Evolutionary conservation across 1,140 invertebrate genomes (phyloP).

Genomic region (Semibalanus balanoides): DNA sequence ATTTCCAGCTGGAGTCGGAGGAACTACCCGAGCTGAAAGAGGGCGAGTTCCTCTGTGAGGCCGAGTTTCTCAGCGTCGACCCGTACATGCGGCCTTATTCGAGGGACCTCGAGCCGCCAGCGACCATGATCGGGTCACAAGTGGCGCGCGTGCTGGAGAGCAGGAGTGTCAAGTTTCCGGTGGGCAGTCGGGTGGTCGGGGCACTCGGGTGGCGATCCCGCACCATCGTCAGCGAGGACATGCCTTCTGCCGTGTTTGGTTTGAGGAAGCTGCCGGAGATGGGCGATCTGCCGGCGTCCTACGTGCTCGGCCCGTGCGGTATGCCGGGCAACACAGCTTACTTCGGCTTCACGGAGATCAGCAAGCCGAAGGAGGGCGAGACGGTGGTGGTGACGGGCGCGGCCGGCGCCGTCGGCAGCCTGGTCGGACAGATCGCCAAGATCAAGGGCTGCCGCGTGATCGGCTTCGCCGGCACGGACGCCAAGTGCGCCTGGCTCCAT

Average conservation of each 20-base stretch:
- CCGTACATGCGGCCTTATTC: conserved; percentile 17
- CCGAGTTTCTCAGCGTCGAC: conserved; percentile 18
- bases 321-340: conserved; percentile 38
- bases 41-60: no score
- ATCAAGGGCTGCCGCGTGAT: no score
- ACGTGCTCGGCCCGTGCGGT: conserved; percentile 42
- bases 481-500: no score
- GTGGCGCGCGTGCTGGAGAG: conserved; percentile 34
- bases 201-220: conserved; percentile 44
- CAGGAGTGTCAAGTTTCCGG: conserved; percentile 41
- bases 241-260: conserved; percentile 20
- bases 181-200: conserved; percentile 40
- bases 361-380: conserved; percentile 4
- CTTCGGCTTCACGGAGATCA: not conserved
- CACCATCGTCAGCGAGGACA: conserved; percentile 28
- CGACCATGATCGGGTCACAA: conserved; percentile 14
- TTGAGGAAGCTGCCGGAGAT: conserved; percentile 38
- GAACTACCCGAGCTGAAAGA: no score
- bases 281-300: conserved; percentile 36
- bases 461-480: no score
- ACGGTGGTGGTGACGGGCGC: not conserved
- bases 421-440: no score
- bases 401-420: not conserved
- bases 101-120: conserved; percentile 2
- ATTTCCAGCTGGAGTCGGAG: no score